Evolutionary conservation across 1,140 invertebrate species (phyloP).

Genomic region (Melitaea cinxia): DNA sequence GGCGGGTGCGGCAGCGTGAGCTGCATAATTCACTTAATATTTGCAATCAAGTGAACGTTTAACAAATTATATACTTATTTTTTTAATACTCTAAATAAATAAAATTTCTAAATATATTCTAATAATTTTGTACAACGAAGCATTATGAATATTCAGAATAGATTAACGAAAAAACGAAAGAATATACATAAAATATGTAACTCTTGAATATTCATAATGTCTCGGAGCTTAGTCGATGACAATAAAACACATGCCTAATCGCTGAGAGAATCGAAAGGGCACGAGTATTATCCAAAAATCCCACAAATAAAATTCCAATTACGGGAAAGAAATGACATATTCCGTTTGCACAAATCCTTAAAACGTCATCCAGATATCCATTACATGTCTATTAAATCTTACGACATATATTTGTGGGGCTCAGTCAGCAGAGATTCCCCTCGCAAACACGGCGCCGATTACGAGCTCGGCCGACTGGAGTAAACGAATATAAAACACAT

Average conservation of each 20-base stretch:
- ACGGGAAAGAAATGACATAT: slow-evolving; percentile 75
- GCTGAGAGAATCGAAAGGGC: slow-evolving; percentile 51
- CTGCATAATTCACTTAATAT: slow-evolving; percentile 8
- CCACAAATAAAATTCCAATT: slow-evolving; percentile 79
- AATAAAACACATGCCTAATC: slow-evolving; percentile 46
- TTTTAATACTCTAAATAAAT: neutral
- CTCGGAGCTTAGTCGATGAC: slow-evolving; percentile 19
- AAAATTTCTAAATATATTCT: neutral
- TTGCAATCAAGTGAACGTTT: neutral
- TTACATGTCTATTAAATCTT: slow-evolving; percentile 82
- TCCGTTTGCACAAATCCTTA: slow-evolving; percentile 82
- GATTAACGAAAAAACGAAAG: neutral
- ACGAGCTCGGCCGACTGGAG: slow-evolving; percentile 74
- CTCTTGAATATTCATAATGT: slow-evolving; percentile 8
- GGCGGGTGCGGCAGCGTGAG: neutral
- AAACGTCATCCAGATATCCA: slow-evolving; percentile 82
- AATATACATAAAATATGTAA: neutral
- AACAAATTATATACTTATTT: neutral
- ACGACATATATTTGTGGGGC: slow-evolving; percentile 81
- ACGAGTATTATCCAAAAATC: slow-evolving; percentile 69
- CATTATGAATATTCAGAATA: neutral
- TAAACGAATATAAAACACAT: slow-evolving; percentile 81
- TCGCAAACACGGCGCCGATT: slow-evolving; percentile 78
- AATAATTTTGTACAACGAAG: neutral
- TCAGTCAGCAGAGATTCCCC: slow-evolving; percentile 76